Percentiles rank a stretch among this genome's conserved stretches.
Conservation (phyloP, 2,797 vertebrate species). For the Sitta carolinensis region DNA sequence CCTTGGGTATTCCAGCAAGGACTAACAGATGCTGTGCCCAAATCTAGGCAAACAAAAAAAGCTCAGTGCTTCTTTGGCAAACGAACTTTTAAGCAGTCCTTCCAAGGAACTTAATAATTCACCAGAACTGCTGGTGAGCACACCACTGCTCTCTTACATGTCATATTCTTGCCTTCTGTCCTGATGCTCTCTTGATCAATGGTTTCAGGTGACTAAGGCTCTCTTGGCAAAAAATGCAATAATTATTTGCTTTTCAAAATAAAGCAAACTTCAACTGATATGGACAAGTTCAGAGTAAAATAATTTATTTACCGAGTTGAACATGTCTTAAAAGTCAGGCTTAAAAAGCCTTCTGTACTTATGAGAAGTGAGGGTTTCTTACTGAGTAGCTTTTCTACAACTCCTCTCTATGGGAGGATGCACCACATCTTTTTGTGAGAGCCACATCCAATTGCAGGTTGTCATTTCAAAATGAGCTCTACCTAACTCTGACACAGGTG, state of each 20-base stretch:
- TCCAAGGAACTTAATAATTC: neutral
- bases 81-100: neutral
- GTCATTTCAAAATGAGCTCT: constrained; percentile 2
- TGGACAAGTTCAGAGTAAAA: neutral
- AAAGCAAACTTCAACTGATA: neutral
- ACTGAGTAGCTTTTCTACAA: neutral
- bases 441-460: neutral
- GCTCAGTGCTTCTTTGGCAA: neutral
- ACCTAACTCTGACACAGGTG: neutral
- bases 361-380: neutral
- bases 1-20: neutral
- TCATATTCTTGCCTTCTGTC: neutral
- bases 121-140: neutral
- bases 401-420: neutral
- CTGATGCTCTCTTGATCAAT: neutral
- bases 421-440: neutral
- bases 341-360: neutral
- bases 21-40: neutral
- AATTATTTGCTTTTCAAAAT: neutral
- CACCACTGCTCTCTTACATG: neutral
- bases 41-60: neutral
- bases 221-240: neutral
- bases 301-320: neutral
- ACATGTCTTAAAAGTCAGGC: neutral
- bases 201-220: neutral